Percentiles rank a stretch among this genome's conserved stretches.
These are phyloP conservation scores for Plusia festucae DNA, from an alignment of 2,888 invertebrate genomes.

Conservation along the genomic window DNA sequence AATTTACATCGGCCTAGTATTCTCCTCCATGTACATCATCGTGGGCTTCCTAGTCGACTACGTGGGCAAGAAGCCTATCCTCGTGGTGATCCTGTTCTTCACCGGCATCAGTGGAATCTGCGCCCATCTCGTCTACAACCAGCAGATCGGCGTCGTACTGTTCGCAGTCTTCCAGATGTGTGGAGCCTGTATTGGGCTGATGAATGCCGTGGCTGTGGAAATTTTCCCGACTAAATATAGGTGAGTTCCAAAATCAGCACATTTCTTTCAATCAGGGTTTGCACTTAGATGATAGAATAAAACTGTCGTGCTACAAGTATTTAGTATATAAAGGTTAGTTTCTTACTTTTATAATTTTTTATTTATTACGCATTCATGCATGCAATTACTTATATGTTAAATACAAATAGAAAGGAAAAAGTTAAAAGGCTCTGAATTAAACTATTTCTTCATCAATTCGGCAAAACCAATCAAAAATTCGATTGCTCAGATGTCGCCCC, in stretches of 20 bases:
- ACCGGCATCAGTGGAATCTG: conserved; percentile 89
- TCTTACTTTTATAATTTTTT: too few species aligned
- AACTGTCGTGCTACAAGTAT: too few species aligned
- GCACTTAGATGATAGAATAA: too few species aligned
- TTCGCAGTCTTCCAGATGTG: conserved; percentile 88
- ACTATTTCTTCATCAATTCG: too few species aligned
- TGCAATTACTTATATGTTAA: too few species aligned
- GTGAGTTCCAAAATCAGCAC: conserved; percentile 61
- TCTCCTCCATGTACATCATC: conserved; percentile 90
- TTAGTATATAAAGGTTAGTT: too few species aligned
- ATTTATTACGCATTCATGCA: too few species aligned
- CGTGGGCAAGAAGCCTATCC: conserved; percentile 87
- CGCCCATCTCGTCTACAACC: conserved; percentile 90
- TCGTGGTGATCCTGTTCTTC: conserved; percentile 83
- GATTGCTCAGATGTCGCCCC: too few species aligned
- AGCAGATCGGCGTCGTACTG: conserved; percentile 89
- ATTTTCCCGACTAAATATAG: conserved; percentile 89
- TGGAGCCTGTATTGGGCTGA: conserved; percentile 89
- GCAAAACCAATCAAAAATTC: too few species aligned
- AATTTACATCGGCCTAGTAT: conserved; percentile 91
- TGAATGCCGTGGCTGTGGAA: conserved; percentile 89
- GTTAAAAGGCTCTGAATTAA: too few species aligned
- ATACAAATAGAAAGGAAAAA: too few species aligned
- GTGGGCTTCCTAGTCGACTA: conserved; percentile 90
- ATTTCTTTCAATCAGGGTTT: too few species aligned